Conservation (phyloP, 2,113 vertebrate genomes). For the Mus spicilegus region DNA sequence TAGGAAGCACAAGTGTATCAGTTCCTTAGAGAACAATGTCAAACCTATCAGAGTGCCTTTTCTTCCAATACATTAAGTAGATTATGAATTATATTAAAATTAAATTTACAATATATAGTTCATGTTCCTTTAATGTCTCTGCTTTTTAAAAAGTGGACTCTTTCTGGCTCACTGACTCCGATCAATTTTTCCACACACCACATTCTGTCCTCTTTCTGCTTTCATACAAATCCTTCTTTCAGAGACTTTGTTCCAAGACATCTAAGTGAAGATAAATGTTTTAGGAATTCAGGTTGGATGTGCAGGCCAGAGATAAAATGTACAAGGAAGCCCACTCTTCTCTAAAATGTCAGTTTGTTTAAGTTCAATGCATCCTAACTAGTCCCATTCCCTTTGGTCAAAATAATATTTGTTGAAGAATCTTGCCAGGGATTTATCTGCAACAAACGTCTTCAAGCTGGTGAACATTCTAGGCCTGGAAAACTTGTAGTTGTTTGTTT, state of each 20-base stretch:
- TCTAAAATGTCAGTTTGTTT: background rate
- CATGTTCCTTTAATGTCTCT: background rate
- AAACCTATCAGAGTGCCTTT: background rate
- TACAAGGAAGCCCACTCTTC: background rate
- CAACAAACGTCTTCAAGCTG: background rate
- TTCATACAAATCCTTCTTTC: background rate
- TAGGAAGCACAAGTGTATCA: background rate
- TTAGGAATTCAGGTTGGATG: background rate
- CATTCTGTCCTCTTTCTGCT: background rate
- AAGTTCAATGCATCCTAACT: background rate
- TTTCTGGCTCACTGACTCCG: background rate
- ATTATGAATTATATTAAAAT: constrained; percentile 45
- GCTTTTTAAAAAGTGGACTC: background rate
- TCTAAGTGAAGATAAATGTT: background rate
- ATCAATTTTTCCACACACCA: background rate
- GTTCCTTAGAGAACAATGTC: constrained; percentile 17
- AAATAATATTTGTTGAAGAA: background rate
- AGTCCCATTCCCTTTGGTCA: background rate
- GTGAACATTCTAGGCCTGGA: background rate
- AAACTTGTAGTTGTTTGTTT: background rate
- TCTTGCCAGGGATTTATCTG: background rate
- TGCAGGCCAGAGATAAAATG: background rate
- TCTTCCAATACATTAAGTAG: background rate
- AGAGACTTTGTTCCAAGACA: background rate
- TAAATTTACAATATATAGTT: background rate